These are phyloP conservation scores for Ptychodera flava DNA, from an alignment of 35 echinoderm and acorn worm species.

Conservation along the genomic window DNA sequence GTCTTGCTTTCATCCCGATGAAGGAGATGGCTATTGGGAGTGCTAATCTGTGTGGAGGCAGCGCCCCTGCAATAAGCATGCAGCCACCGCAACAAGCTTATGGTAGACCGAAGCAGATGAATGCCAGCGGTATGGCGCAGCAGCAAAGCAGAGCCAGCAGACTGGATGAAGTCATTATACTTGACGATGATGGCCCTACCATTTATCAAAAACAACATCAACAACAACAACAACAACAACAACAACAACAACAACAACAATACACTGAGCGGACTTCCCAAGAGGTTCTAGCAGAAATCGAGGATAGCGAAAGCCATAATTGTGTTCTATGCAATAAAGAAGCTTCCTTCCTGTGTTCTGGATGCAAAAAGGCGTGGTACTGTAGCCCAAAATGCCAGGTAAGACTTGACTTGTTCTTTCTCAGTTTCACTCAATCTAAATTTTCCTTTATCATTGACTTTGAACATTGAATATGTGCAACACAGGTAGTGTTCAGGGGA, in stretches of 20 bases:
- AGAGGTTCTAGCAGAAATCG: background rate
- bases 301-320: background rate
- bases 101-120: too few species aligned
- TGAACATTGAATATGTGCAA: background rate
- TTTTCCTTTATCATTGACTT: too few species aligned
- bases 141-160: too few species aligned
- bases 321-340: background rate
- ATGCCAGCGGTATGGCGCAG: too few species aligned
- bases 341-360: background rate
- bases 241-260: background rate
- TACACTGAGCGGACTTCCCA: background rate
- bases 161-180: background rate
- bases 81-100: too few species aligned
- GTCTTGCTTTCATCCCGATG: too few species aligned
- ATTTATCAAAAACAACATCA: background rate
- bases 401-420: too few species aligned
- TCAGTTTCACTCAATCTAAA: too few species aligned
- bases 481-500: background rate
- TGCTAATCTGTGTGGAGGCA: too few species aligned
- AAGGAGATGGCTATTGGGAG: too few species aligned
- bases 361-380: background rate
- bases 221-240: background rate
- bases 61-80: too few species aligned
- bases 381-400: background rate
- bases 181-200: background rate